Percentiles rank a stretch among this genome's conserved stretches.
Conservation (phyloP, 2,888 invertebrate genomes). For the Rhyacophila evoluta region DNA sequence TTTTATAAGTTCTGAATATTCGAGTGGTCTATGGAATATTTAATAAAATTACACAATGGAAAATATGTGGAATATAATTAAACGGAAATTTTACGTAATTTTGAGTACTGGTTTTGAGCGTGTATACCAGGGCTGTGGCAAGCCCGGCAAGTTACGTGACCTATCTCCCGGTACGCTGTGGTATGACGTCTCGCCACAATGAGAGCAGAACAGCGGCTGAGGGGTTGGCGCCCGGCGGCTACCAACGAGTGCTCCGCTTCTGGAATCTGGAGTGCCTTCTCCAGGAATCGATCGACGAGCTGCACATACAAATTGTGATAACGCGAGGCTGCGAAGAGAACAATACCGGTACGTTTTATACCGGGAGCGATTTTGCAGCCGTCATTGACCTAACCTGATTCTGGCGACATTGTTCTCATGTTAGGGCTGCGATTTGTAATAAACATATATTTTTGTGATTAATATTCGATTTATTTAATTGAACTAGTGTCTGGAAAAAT, state of each 20-base stretch:
- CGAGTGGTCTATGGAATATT: no score
- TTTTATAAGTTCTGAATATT: no score
- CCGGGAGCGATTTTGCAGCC: neutral
- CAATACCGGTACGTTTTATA: neutral
- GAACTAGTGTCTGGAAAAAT: no score
- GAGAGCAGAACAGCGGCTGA: conserved; percentile 8
- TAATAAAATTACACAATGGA: no score
- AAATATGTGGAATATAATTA: no score
- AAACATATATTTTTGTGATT: no score
- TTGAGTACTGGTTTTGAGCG: neutral
- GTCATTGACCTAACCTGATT: neutral
- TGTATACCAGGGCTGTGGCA: neutral
- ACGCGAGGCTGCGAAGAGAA: conserved; percentile 19
- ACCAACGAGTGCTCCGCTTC: neutral
- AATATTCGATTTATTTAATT: no score
- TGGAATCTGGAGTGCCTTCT: conserved; percentile 2
- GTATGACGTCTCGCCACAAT: conserved; percentile 22
- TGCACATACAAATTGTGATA: neutral
- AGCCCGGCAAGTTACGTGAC: neutral
- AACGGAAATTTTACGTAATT: no score
- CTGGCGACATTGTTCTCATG: neutral
- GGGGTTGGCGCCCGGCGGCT: conserved; percentile 13
- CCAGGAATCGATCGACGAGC: conserved; percentile 11
- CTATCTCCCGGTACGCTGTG: conserved; percentile 3
- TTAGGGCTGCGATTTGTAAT: neutral